Conservation (phyloP, 2,888 invertebrate species). For the Chalcis sispes region DNA sequence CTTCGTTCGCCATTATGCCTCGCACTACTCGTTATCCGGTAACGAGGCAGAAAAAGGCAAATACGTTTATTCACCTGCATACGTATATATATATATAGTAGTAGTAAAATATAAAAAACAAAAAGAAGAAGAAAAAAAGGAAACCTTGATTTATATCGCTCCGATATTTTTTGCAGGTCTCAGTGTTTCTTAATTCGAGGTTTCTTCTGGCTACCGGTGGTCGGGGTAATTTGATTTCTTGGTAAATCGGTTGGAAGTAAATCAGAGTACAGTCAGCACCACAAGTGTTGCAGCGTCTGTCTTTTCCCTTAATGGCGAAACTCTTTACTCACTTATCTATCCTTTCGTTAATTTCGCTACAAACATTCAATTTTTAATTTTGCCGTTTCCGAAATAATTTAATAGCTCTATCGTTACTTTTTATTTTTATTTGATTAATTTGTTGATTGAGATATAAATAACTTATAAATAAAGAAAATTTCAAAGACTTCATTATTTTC, state of each 20-base stretch:
- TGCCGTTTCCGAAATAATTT: too few species aligned
- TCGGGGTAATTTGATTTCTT: constrained; percentile 72
- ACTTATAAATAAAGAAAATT: too few species aligned
- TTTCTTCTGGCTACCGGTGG: constrained; percentile 60
- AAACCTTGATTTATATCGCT: constrained; percentile 72
- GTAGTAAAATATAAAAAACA: too few species aligned
- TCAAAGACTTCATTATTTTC: too few species aligned
- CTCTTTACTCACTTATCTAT: too few species aligned
- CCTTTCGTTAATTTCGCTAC: too few species aligned
- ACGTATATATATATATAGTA: too few species aligned
- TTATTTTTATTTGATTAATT: too few species aligned
- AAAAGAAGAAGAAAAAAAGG: constrained; percentile 58
- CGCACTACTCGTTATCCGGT: constrained; percentile 49
- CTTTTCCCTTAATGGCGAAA: constrained; percentile 12
- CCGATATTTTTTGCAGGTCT: constrained; percentile 74
- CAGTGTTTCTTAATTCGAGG: constrained; percentile 75
- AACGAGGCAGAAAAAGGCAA: constrained; percentile 56
- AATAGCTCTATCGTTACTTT: too few species aligned
- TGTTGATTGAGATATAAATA: too few species aligned
- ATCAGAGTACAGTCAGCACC: constrained; percentile 70
- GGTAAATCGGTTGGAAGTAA: constrained; percentile 72
- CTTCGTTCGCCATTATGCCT: constrained; percentile 25
- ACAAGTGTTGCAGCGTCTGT: constrained; percentile 61
- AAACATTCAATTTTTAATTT: too few species aligned
- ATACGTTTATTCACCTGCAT: constrained; percentile 44